Base-by-base conservation (phyloP, 2,888 invertebrate species). In the Bruchidius siliquastri region DNA sequence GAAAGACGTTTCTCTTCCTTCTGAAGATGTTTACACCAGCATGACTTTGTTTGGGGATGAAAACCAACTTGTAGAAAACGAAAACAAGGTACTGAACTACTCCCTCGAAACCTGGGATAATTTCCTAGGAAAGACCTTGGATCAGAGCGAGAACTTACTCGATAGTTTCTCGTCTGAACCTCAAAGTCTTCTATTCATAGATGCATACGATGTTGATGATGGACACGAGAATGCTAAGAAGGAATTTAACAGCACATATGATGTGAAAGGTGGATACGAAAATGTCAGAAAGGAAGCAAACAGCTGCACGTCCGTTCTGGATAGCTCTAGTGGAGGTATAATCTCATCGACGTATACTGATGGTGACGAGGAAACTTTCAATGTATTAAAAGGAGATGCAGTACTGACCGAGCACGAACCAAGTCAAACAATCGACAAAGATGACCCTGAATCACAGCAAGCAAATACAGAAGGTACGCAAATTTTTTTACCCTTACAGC, bases 91-190 rank as follows among this genome's bases (percentile, higher is more conserved):
- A 75, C 79, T 86, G 67, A 83, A 84, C 72, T 87, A 86, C 79
- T 87, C 86, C 0, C 77, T 87, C 72, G 87, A 87, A 77, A 86
- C 86, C 0, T 87, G 87, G 87, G 86, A 87, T 79, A 85, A 85
- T 76, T 87, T 87, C 77, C 77, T 87, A 68, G 86, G 84, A 22
- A 83, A 84, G 72, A 83, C 85, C 26, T 82, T 86, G 67, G 84
- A 86, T 75, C 84, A 81, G 69, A 80, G 76, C 20, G 78, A 80
- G 32, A 81, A 82, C 73, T 79, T 82, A 26, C 84, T 84, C 68
- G 83, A 82, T 72, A 84, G 83, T 76, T 84, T 84, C 74, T 78
- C 80, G 30, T 82, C 83, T 1, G 85, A 86, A 76, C 85, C 85
- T 1, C 82, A 83, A 74, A 85, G 85, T 79, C 77, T 85, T 75